Evolutionary conservation across 2,888 invertebrate species (phyloP).

Genomic region (Lamellibrachia columna): DNA sequence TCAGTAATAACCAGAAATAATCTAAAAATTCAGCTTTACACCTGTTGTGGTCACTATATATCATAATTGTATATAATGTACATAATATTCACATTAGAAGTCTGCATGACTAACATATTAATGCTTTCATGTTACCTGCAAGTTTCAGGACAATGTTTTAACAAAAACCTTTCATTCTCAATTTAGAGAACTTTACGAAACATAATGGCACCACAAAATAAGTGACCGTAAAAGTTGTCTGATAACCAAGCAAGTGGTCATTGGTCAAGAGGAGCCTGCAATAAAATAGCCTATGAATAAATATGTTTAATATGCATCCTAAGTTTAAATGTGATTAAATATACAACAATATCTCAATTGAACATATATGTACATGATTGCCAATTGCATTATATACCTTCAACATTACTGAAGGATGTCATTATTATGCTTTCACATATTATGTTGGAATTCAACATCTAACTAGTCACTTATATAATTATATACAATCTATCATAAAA

Average conservation of each 20-base stretch:
- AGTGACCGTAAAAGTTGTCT: neutral
- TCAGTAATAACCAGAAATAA: neutral
- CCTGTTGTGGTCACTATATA: too few relatives aligned
- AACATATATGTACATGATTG: neutral
- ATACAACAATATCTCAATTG: neutral
- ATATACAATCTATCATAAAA: neutral
- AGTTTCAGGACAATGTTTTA: neutral
- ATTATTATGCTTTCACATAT: neutral
- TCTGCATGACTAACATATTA: too few relatives aligned
- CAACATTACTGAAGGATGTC: constrained; percentile 7
- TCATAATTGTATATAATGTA: too few relatives aligned
- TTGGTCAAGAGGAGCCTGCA: neutral
- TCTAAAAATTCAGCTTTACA: neutral
- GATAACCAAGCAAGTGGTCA: neutral
- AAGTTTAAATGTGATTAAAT: neutral
- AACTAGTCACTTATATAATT: neutral
- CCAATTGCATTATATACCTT: neutral
- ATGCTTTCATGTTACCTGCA: too few relatives aligned
- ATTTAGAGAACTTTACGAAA: neutral
- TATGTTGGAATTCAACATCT: neutral
- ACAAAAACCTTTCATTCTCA: neutral
- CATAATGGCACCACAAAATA: neutral
- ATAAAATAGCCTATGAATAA: constrained; percentile 11
- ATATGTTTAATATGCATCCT: constrained; percentile 4
- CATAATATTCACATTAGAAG: neutral